Evolutionary conservation across 2,113 vertebrate genomes (phyloP), one percentile per base, ranked within the genome.

Genomic region (Gymnarchus niloticus): DNA sequence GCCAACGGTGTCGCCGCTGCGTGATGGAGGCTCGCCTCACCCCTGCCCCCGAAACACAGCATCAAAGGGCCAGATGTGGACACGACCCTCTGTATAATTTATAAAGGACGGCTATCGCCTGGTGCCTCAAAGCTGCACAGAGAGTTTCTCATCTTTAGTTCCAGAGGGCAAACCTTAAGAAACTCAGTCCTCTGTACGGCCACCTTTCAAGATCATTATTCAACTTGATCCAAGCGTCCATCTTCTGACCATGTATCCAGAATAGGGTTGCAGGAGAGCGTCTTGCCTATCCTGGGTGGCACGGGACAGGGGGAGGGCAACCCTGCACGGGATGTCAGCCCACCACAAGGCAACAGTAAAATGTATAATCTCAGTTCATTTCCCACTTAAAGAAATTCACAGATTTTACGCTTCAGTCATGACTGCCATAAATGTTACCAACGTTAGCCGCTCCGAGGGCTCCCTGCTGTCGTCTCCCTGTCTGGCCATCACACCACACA

Each of bases 1-100:
- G 93, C 92, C 92, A 93, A 91, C 84, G 88, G 88, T 83, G 23
- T 88, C 7, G 87, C 80, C 4, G 49, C 6, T 28, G 9, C 48
- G 59, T 65, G 28, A 81, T 49, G 25, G 90, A 90, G 92, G 91
- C 89, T 92, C 91, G 89, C 89, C 86, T 90, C 86, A 86, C 88
- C 85, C 86, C 88, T 88, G 82, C 84, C 88, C 86, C 84, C 57
- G 87, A 87, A 59, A 54, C n/a, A 12, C 51, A 81, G 80, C 14
- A 25, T 81, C 73, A 77, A 37, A 77, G 73, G 73, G 28, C 33
- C 51, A 51, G 12, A 82, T 23, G 52, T 51, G 37, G 80, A 56
- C 51, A 54, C 37, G 51, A 6, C 52, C 80, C 80, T 52, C 80
- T 80, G 44, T 82, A 25, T 41, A 51, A 82, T 82, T 82, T 56